These are phyloP conservation scores for Enteromius argenteus DNA, from an alignment of 2,797 vertebrate species.

Conservation along the genomic window DNA sequence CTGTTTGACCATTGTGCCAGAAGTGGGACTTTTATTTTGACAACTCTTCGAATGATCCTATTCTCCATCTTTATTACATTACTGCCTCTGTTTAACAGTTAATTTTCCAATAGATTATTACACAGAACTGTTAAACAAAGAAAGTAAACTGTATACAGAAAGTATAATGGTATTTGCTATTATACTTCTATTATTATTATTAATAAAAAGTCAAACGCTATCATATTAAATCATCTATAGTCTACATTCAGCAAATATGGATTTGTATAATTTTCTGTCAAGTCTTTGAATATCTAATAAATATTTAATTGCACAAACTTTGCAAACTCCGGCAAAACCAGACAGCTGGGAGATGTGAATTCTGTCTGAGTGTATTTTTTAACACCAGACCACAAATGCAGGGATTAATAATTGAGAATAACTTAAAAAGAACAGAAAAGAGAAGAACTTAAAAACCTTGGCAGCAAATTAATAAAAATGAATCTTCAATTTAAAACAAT, in stretches of 20 bases:
- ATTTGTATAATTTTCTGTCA: too few species aligned
- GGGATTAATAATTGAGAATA: not conserved
- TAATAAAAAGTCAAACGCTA: too few species aligned
- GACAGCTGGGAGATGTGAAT: too few species aligned
- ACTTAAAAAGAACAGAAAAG: not conserved
- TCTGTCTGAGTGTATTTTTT: too few species aligned
- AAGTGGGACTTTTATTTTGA: not conserved
- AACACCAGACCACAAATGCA: too few species aligned
- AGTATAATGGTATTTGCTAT: not conserved
- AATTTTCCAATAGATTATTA: not conserved
- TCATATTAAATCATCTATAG: too few species aligned
- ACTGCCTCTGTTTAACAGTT: not conserved
- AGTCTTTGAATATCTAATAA: too few species aligned
- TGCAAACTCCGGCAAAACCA: too few species aligned
- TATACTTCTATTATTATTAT: too few species aligned
- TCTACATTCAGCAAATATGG: too few species aligned
- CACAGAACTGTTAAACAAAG: not conserved
- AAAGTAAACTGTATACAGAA: not conserved
- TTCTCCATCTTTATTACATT: not conserved
- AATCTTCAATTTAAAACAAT: not conserved
- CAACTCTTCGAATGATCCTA: not conserved
- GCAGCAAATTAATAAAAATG: not conserved
- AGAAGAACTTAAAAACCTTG: not conserved
- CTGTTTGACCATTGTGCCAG: not conserved
- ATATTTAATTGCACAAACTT: too few species aligned